Conservation (phyloP, 2,113 vertebrate species). For the Centropus unirufus region DNA sequence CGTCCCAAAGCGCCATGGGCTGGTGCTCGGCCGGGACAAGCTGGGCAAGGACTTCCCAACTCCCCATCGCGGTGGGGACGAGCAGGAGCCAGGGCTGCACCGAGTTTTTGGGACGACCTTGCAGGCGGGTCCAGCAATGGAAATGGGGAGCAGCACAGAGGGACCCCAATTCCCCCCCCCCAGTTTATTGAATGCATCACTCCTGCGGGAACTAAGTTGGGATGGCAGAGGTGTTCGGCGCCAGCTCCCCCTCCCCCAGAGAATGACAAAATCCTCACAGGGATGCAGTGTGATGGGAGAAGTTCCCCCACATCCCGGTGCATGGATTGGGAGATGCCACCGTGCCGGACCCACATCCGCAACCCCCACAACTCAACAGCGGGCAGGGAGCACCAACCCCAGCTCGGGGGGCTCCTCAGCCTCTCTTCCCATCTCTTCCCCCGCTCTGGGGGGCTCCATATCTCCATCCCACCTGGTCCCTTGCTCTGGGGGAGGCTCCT, state of each 20-base stretch:
- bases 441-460: not conserved
- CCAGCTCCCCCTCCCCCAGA: not conserved
- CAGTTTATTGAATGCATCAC: not conserved
- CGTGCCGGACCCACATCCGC: not conserved
- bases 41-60: not conserved
- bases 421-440: not conserved
- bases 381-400: not conserved
- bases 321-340: not conserved
- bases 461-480: too few relatives aligned
- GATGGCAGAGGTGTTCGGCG: not conserved
- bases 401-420: not conserved
- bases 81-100: not conserved
- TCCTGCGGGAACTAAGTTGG: not conserved
- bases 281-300: not conserved
- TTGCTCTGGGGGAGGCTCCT: not conserved
- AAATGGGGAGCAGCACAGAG: not conserved
- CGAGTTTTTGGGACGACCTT: constrained; percentile 54
- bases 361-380: not conserved
- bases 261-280: not conserved
- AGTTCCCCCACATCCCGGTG: not conserved
- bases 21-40: not conserved
- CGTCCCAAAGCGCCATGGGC: not conserved
- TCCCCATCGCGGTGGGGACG: not conserved
- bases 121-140: not conserved
- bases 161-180: too few relatives aligned